A percentile compares a stretch with the other conserved stretches of the same genome.
Evolutionary conservation across 1,140 invertebrate species (phyloP).

Genomic region (Drosophila tani): DNA sequence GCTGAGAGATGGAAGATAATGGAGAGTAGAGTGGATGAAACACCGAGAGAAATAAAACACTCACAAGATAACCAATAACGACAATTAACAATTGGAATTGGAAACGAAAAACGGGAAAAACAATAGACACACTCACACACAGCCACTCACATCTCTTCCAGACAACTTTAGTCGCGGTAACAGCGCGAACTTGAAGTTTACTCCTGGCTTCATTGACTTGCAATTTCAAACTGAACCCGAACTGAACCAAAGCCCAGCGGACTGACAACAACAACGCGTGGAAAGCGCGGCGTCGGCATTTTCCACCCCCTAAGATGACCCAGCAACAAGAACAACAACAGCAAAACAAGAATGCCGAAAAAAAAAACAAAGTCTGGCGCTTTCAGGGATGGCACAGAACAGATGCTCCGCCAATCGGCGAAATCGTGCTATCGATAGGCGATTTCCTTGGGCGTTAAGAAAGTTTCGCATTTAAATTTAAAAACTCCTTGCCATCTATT

Average conservation of each 20-base stretch:
- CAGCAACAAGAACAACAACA: constrained; percentile 63
- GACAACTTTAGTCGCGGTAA: constrained; percentile 85
- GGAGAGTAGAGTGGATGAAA: constrained; percentile 25
- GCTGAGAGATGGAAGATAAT: constrained; percentile 29
- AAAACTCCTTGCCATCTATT: background rate
- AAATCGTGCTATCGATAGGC: constrained; percentile 49
- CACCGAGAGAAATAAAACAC: constrained; percentile 67
- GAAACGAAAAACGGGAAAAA: constrained; percentile 27
- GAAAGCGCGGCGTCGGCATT: constrained; percentile 42
- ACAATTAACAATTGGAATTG: constrained; percentile 60
- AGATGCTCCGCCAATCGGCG: constrained; percentile 18
- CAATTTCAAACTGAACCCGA: constrained; percentile 77
- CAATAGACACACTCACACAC: constrained; percentile 32
- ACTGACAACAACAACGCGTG: constrained; percentile 51
- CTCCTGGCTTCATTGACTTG: constrained; percentile 85
- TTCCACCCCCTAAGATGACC: constrained; percentile 67
- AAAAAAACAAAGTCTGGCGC: constrained; percentile 29
- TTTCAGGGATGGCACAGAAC: constrained; percentile 28
- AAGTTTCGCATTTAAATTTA: constrained; percentile 3
- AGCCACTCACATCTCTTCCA: constrained; percentile 84
- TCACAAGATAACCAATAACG: constrained; percentile 64
- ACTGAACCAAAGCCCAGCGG: constrained; percentile 13
- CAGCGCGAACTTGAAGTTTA: constrained; percentile 84
- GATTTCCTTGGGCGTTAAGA: background rate
- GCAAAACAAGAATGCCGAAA: constrained; percentile 45